These are phyloP conservation scores for Chironomus tentans DNA, from an alignment of 2,888 invertebrate genomes.

Conservation along the genomic window DNA sequence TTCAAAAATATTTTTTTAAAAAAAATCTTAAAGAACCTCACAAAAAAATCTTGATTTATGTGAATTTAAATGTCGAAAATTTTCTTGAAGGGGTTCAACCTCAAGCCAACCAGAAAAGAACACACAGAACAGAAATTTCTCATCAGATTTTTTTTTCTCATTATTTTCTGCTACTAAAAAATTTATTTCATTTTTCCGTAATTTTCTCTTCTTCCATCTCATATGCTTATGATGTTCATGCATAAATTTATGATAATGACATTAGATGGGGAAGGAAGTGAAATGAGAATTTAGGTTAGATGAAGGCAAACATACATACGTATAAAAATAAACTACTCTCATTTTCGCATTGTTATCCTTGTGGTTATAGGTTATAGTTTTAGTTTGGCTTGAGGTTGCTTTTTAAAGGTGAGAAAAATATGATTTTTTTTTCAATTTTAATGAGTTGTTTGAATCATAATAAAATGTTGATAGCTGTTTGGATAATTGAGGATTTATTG, in stretches of 20 bases:
- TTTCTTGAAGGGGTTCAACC: not conserved
- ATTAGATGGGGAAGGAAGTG: not conserved
- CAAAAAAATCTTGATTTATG: not conserved
- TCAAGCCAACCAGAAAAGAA: not conserved
- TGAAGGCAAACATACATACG: too few species aligned
- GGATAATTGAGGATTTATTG: too few species aligned
- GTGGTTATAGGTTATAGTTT: not conserved
- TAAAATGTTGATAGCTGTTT: too few species aligned
- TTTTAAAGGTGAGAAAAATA: not conserved
- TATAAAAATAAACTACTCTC: not conserved
- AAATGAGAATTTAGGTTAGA: not conserved
- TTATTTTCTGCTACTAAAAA: not conserved
- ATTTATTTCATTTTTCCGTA: not conserved
- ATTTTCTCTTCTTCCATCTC: not conserved
- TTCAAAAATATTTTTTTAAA: too few species aligned
- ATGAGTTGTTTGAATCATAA: too few species aligned
- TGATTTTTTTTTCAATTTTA: too few species aligned
- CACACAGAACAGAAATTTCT: not conserved
- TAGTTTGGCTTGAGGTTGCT: not conserved
- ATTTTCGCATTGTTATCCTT: not conserved
- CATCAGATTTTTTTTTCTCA: not conserved
- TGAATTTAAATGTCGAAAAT: not conserved
- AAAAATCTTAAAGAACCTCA: not conserved
- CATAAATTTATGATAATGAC: conserved; percentile 14
- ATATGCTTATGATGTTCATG: not conserved